Percentiles rank a stretch among this genome's conserved stretches.
Evolutionary conservation across 2,113 vertebrate species (phyloP).

Genomic region (Spea bombifrons): DNA sequence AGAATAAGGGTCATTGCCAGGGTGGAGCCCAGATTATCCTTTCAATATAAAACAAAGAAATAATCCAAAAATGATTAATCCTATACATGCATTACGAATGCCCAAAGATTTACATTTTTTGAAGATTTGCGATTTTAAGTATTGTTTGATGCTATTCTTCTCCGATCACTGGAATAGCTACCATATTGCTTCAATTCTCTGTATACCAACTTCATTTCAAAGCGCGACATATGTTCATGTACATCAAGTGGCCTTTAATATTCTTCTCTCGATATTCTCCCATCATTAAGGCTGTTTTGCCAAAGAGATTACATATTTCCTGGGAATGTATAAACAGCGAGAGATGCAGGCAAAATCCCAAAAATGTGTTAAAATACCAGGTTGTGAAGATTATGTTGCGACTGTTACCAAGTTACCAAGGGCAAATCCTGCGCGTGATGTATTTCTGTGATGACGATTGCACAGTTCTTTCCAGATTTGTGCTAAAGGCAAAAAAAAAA

Average conservation of each 20-base stretch:
- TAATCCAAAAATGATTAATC: background rate
- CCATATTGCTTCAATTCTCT: background rate
- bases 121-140: no score
- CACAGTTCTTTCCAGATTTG: no score
- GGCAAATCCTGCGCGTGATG: background rate
- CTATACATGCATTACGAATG: background rate
- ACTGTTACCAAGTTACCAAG: background rate
- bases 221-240: background rate
- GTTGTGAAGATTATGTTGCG: background rate
- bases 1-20: slow-evolving; percentile 11
- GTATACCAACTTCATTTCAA: background rate
- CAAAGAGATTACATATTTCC: background rate
- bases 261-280: background rate
- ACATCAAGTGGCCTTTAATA: background rate
- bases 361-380: background rate
- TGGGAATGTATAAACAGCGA: no score
- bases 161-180: background rate
- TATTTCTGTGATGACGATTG: no score
- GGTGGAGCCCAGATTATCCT: background rate
- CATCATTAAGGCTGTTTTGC: background rate
- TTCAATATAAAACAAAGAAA: no score
- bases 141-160: background rate
- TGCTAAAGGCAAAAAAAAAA: no score
- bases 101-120: background rate
- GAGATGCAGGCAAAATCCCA: background rate